Evolutionary conservation across 2,888 invertebrate genomes (phyloP).

Genomic region (Nyleta sp.): DNA sequence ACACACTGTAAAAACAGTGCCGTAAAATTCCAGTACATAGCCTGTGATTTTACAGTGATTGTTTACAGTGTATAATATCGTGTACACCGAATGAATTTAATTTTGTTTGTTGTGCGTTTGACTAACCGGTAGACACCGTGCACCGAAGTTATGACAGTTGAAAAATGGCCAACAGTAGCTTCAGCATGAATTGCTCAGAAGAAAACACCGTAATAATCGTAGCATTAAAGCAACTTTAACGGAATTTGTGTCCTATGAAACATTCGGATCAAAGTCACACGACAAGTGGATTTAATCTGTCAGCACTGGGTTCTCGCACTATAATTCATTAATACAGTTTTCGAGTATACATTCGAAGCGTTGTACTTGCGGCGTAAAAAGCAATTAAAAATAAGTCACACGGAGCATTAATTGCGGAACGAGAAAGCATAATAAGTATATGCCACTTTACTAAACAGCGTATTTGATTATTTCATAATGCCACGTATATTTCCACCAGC

Average conservation of each 20-base stretch:
- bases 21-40: too few species aligned
- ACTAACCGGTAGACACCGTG: constrained; percentile 16
- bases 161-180: constrained; percentile 28
- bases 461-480: too few species aligned
- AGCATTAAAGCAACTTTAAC: constrained; percentile 15
- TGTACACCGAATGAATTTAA: not conserved
- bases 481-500: too few species aligned
- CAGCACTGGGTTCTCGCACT: constrained; percentile 21
- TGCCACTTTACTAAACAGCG: too few species aligned
- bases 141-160: constrained; percentile 19
- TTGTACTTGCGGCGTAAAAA: too few species aligned
- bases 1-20: too few species aligned
- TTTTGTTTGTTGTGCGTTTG: not conserved
- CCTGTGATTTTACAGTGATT: too few species aligned
- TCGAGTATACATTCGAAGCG: not conserved
- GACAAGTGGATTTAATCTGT: constrained; percentile 8
- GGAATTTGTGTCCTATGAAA: constrained; percentile 11
- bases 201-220: constrained; percentile 25
- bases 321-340: constrained; percentile 19
- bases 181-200: constrained; percentile 21
- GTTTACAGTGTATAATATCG: too few species aligned
- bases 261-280: constrained; percentile 8
- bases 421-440: too few species aligned
- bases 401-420: too few species aligned
- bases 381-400: too few species aligned